Evolutionary conservation across 2,113 vertebrate species (phyloP).

Genomic region (Glaucomys volans): DNA sequence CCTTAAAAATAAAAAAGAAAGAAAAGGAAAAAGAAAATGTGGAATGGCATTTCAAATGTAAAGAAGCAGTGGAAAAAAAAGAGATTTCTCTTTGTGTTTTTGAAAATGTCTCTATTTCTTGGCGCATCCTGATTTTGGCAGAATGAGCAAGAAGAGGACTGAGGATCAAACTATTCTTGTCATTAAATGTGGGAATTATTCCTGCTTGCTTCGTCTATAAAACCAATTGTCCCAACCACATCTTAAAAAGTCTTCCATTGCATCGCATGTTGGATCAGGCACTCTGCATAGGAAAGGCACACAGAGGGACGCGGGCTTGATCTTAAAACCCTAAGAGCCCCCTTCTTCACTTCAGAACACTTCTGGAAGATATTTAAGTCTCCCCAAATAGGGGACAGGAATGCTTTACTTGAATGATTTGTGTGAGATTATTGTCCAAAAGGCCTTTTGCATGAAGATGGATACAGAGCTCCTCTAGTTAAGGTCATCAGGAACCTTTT

Average conservation of each 20-base stretch:
- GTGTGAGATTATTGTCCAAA: background rate
- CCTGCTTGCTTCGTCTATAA: conserved; percentile 40
- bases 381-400: background rate
- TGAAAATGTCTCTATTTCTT: conserved; percentile 22
- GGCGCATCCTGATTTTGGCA: conserved; percentile 24
- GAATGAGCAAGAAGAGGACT: conserved; percentile 4
- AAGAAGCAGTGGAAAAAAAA: background rate
- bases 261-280: background rate
- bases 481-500: background rate
- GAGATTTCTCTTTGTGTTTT: background rate
- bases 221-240: background rate
- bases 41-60: background rate
- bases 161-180: conserved; percentile 51
- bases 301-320: too few relatives aligned
- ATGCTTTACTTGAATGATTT: background rate
- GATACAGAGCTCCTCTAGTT: background rate
- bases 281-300: background rate
- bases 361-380: background rate
- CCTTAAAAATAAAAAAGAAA: background rate
- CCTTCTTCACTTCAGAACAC: background rate
- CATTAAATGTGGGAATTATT: conserved; percentile 45
- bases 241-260: conserved; percentile 33
- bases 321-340: background rate
- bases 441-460: background rate
- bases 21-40: background rate